Evolutionary conservation across 2,113 vertebrate genomes (phyloP).

Genomic region (Pelmatolapia mariae): DNA sequence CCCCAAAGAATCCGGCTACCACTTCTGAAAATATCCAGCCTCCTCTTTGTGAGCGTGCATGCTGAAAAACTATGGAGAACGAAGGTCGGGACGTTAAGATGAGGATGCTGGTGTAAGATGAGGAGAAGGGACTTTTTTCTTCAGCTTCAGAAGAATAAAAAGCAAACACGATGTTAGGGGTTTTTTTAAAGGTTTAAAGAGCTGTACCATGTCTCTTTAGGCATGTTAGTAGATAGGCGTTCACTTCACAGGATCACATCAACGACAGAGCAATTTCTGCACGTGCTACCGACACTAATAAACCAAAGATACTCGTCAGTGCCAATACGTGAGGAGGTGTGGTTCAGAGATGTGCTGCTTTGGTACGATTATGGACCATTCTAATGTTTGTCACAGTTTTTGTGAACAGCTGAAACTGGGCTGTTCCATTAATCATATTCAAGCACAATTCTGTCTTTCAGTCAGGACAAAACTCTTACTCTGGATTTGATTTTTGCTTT

Average conservation of each 20-base stretch:
- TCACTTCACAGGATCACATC: neutral
- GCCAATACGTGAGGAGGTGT: neutral
- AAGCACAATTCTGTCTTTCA: too few species aligned
- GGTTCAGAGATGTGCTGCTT: slow-evolving; percentile 29
- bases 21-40: neutral
- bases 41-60: neutral
- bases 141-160: neutral
- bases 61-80: neutral
- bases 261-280: neutral
- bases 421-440: too few species aligned
- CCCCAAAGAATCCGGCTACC: neutral
- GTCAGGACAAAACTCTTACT: too few species aligned
- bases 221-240: neutral
- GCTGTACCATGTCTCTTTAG: neutral
- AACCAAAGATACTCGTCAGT: neutral
- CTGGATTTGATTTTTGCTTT: too few species aligned
- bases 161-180: neutral
- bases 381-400: too few species aligned
- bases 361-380: slow-evolving; percentile 13
- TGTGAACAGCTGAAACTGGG: too few species aligned
- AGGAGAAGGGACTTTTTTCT: neutral
- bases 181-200: neutral
- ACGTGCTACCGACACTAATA: slow-evolving; percentile 4
- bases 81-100: neutral
- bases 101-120: slow-evolving; percentile 25